A percentile compares a stretch with the other conserved stretches of the same genome.
Evolutionary conservation across 2,888 invertebrate genomes (phyloP).

Genomic region (Himalopsyche anomala): DNA sequence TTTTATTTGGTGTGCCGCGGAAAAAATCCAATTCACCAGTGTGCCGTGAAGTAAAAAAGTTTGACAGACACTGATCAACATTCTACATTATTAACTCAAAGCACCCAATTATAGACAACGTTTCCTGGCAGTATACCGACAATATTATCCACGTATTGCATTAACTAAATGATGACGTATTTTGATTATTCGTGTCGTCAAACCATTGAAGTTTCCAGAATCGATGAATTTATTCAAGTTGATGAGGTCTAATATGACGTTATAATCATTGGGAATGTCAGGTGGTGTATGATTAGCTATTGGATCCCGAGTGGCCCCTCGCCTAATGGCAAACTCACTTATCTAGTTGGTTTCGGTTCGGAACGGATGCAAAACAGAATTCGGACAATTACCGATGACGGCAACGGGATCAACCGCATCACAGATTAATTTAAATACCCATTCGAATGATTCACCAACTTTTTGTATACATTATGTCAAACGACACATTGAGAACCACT

Average conservation of each 20-base stretch:
- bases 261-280: constrained; percentile 16
- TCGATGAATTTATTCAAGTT: neutral
- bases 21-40: no score
- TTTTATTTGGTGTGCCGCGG: no score
- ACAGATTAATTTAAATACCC: constrained; percentile 6
- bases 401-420: constrained; percentile 10
- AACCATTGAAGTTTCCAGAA: no score
- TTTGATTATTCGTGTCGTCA: no score
- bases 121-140: no score
- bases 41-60: no score
- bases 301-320: neutral
- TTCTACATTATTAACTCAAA: no score
- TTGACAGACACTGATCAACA: no score
- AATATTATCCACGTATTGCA: no score
- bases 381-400: constrained; percentile 39
- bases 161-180: no score
- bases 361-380: constrained; percentile 42
- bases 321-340: constrained; percentile 37
- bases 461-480: neutral
- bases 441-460: neutral
- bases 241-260: neutral
- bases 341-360: constrained; percentile 16
- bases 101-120: no score
- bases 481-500: neutral
- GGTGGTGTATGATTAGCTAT: neutral